These are phyloP conservation scores for Eupithecia vulgata DNA, from an alignment of 2,888 invertebrate species.

Conservation along the genomic window DNA sequence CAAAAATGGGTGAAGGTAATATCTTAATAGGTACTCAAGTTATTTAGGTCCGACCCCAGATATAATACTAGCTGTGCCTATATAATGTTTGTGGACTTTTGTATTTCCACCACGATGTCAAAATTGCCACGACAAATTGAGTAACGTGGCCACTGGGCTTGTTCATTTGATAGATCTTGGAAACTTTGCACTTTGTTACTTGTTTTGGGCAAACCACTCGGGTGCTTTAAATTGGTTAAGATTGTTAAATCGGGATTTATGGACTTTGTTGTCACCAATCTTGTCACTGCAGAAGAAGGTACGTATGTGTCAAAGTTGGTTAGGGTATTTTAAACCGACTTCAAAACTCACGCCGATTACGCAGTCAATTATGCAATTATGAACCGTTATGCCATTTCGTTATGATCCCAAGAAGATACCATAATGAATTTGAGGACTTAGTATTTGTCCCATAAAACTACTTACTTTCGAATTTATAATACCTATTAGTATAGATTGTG, in stretches of 20 bases:
- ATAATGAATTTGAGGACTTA: too few species aligned
- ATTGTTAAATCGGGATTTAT: conserved; percentile 1
- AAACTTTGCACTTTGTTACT: background rate
- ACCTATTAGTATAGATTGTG: too few species aligned
- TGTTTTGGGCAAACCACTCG: conserved; percentile 7
- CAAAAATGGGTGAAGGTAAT: too few species aligned
- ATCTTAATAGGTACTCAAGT: too few species aligned
- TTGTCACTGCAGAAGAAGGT: background rate
- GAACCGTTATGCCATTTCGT: too few species aligned
- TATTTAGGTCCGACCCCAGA: too few species aligned
- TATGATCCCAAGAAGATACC: too few species aligned
- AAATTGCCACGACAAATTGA: conserved; percentile 3
- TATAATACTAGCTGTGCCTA: too few species aligned
- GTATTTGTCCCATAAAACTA: too few species aligned
- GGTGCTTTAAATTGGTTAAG: conserved; percentile 1
- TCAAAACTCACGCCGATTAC: too few species aligned
- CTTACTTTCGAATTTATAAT: too few species aligned
- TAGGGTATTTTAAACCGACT: background rate
- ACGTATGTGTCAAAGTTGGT: background rate
- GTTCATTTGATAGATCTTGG: background rate
- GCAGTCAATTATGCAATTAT: too few species aligned
- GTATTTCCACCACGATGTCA: background rate
- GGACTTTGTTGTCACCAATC: background rate
- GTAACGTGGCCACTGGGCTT: conserved; percentile 1
- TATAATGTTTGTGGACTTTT: background rate